phyloP scores from a whole-genome alignment of 2,888 invertebrate species.

The Ophraella communa region DNA sequence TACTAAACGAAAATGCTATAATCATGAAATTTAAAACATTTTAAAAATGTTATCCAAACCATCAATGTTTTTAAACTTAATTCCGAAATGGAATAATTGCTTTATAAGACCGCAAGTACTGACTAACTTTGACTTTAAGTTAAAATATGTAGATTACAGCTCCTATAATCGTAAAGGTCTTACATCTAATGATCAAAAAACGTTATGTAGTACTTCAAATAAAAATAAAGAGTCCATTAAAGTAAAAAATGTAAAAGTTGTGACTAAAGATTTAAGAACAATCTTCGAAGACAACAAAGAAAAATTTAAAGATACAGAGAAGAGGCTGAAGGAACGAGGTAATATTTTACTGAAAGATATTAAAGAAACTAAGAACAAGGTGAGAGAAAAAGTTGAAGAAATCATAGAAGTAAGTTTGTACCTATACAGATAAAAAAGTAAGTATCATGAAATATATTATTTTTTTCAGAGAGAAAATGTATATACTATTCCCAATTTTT shows the following conservation, averaged over 20 bases:
- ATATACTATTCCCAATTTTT: conserved; percentile 90
- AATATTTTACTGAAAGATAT: conserved; percentile 73
- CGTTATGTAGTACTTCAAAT: conserved; percentile 18
- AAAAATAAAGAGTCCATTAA: neutral
- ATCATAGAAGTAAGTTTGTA: conserved; percentile 69
- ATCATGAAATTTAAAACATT: neutral
- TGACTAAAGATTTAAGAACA: conserved; percentile 46
- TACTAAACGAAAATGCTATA: too few relatives aligned
- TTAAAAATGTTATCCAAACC: conserved; percentile 10
- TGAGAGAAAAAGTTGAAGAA: conserved; percentile 75
- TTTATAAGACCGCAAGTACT: neutral
- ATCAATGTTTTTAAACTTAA: neutral
- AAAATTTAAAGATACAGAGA: conserved; percentile 67
- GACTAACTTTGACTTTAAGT: neutral
- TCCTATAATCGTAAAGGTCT: neutral
- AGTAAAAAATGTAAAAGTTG: conserved; percentile 11
- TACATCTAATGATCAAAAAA: neutral
- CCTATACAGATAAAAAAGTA: neutral
- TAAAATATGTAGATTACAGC: neutral
- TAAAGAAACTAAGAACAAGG: conserved; percentile 72
- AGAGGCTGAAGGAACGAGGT: conserved; percentile 66
- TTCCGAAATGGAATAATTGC: conserved; percentile 5
- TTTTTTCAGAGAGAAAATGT: conserved; percentile 78
- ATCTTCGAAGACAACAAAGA: conserved; percentile 68
- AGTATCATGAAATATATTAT: neutral